These are phyloP conservation scores for Salvelinus sp. DNA, from an alignment of 2,113 vertebrate species.

Conservation along the genomic window DNA sequence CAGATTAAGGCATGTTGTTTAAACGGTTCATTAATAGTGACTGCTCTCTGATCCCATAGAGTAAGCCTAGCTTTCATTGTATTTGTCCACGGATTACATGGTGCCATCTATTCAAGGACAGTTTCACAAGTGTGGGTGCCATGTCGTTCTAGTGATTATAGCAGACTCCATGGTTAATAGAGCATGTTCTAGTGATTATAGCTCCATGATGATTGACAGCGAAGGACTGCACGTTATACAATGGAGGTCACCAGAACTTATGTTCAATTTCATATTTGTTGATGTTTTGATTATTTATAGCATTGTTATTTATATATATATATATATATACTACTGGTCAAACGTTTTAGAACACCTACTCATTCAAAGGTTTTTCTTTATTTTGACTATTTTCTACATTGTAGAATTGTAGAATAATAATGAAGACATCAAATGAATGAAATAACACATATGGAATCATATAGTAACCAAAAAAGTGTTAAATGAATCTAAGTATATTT, in stretches of 20 bases:
- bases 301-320: background rate
- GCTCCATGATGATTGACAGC: background rate
- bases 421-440: too few relatives aligned
- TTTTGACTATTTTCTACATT: too few relatives aligned
- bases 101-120: constrained; percentile 39
- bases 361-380: too few relatives aligned
- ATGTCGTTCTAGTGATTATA: background rate
- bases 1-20: constrained; percentile 44
- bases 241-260: background rate
- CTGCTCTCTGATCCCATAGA: constrained; percentile 41
- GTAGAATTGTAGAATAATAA: too few relatives aligned
- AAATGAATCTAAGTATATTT: too few relatives aligned
- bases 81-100: constrained; percentile 51
- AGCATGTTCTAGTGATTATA: background rate
- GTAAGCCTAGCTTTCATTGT: constrained; percentile 38
- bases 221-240: background rate
- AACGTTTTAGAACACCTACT: too few relatives aligned
- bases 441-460: too few relatives aligned
- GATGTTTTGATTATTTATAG: background rate
- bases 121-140: constrained; percentile 3
- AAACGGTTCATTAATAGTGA: constrained; percentile 47
- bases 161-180: too few relatives aligned
- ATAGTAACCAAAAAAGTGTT: too few relatives aligned
- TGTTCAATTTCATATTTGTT: background rate
- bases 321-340: too few relatives aligned